A percentile compares a stretch with the other conserved stretches of the same genome.
phyloP scores from a whole-genome alignment of 2,797 vertebrate genomes.

The Scomberomorus guttatus region DNA sequence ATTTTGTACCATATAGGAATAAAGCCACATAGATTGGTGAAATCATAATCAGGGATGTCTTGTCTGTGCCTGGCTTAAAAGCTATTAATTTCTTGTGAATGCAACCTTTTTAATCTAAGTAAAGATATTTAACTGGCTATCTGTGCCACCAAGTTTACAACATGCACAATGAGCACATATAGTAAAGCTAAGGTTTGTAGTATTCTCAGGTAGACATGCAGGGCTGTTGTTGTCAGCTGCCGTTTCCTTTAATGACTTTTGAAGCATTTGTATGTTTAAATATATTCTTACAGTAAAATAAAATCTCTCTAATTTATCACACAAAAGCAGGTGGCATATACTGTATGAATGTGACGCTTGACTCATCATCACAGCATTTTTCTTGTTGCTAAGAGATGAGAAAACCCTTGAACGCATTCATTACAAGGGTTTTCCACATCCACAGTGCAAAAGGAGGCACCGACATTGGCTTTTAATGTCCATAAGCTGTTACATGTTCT shows the following conservation, averaged over 20 bases:
- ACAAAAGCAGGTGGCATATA: neutral
- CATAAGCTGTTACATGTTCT: neutral
- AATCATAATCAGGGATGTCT: no score
- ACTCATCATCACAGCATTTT: conserved; percentile 19
- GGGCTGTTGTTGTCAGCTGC: neutral
- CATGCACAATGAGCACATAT: neutral
- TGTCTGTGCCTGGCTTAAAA: no score
- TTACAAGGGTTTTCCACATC: conserved; percentile 15
- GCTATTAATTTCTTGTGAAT: no score
- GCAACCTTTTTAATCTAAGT: no score
- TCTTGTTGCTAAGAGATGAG: conserved; percentile 40
- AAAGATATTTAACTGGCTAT: no score
- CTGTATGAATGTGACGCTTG: conserved; percentile 3
- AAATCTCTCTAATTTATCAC: conserved; percentile 8
- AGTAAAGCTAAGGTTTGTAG: neutral
- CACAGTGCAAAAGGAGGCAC: conserved; percentile 10
- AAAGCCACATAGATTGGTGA: neutral
- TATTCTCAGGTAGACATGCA: neutral
- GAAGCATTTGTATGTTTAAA: neutral
- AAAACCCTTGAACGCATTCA: neutral
- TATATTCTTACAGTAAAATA: neutral
- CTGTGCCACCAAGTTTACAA: no score
- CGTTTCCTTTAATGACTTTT: neutral
- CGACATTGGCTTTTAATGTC: neutral
- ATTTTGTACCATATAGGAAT: neutral